Conservation (phyloP, 2,888 invertebrate species). For the Andrena chrysosceles region DNA sequence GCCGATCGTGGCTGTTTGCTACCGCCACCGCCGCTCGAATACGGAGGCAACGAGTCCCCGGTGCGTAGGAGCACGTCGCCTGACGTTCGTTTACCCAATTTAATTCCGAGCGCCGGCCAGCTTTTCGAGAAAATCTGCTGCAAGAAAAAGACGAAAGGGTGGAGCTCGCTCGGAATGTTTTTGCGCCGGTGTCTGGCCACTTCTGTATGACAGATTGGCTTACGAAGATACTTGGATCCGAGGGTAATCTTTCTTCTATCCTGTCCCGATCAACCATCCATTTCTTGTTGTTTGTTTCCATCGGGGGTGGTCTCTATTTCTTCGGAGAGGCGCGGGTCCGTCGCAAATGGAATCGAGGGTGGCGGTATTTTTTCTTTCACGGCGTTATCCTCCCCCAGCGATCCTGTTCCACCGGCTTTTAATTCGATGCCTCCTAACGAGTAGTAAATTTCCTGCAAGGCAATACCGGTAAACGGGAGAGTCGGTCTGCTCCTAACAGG, state of each 20-base stretch:
- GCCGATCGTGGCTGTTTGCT: slow-evolving; percentile 66
- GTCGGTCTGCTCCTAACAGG: slow-evolving; percentile 44
- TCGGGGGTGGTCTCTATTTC: slow-evolving; percentile 17
- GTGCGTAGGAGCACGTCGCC: background rate
- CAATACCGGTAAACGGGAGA: slow-evolving; percentile 68
- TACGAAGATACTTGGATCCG: background rate
- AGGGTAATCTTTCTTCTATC: background rate
- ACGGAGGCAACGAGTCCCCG: slow-evolving; percentile 67
- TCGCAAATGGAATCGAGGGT: slow-evolving; percentile 51
- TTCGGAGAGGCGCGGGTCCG: slow-evolving; percentile 14
- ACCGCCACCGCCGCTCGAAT: slow-evolving; percentile 70
- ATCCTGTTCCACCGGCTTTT: slow-evolving; percentile 51
- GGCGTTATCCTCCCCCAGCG: slow-evolving; percentile 32
- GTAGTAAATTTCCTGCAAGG: slow-evolving; percentile 68
- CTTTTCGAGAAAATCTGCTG: slow-evolving; percentile 2
- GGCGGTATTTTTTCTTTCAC: slow-evolving; percentile 47
- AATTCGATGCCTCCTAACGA: slow-evolving; percentile 65
- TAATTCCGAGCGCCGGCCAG: background rate
- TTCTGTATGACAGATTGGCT: background rate
- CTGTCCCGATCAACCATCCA: background rate
- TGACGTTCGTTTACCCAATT: background rate
- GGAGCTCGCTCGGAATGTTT: slow-evolving; percentile 19
- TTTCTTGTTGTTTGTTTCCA: slow-evolving; percentile 42
- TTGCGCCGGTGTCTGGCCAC: slow-evolving; percentile 12
- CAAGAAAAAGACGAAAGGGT: background rate